Base-by-base conservation (phyloP, 2,888 invertebrate species). In the Macropis europaea region DNA sequence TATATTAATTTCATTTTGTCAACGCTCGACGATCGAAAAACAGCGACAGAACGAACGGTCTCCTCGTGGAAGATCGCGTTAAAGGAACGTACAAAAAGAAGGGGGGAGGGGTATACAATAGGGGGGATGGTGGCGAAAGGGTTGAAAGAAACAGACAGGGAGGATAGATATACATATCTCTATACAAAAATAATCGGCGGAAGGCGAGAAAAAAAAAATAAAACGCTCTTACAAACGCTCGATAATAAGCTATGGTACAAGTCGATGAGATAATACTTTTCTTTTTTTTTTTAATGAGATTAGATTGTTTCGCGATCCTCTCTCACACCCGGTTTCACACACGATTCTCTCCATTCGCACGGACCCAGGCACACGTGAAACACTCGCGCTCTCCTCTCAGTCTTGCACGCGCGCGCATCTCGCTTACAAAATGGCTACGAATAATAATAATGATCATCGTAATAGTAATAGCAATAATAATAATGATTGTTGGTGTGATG, bases 191-290 rank as follows among this genome's bases (percentile, higher is more conserved):
- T 84, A 85, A 84, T 82, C 72, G 82, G 75, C 70, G 73, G 79
- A 81, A 76, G 76, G 73, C 76, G 73, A 69, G 82, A 82, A 81
- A 78, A 77, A 73, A 60, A 79, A 81, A 78, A 77, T 73, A 60
- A 79, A 81, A 76, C 62, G 76, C 54, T 80, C 72, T 72, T 70
- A 72, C 60, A 78, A 40, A 42, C 66, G 66, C 64, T 62, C 71
- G 76, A 77, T 57, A 83, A 81, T 79, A 84, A 82, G 80, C 82
- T 87, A 88, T 87, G 84, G 74, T 88, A 89, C 89, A 89, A 86
- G 82, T 87, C 82, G 82, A 84, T 83, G 82, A 85, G 82, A 86
- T 88, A 89, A 89, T 89, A 89, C 89, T 89, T 89, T 82, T 75
- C n/a, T n/a, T 69, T 74, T 53, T 60, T 45, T 42, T 43, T 38